Evolutionary conservation across 2,113 vertebrate genomes (phyloP).

Genomic region (Paradisaea rubra): DNA sequence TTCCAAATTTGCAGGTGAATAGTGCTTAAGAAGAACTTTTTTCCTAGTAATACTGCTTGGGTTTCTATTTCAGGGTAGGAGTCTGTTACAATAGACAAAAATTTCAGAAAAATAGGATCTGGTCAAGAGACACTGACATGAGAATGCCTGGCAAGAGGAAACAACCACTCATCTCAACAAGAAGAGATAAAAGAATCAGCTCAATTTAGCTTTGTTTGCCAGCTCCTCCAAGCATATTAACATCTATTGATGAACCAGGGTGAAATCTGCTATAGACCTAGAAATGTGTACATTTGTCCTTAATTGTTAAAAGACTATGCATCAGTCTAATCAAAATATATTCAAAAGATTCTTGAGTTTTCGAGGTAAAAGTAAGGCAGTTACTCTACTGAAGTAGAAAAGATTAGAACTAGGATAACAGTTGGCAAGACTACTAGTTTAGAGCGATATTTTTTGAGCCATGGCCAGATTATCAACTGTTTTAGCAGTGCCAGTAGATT

Average conservation of each 20-base stretch:
- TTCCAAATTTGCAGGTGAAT: neutral
- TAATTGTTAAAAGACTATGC: neutral
- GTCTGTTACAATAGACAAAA: neutral
- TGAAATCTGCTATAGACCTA: neutral
- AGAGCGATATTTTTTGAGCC: constrained; percentile 32
- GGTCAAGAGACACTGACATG: neutral
- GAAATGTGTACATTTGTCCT: neutral
- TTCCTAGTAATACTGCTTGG: neutral
- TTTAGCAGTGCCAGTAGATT: constrained; percentile 24
- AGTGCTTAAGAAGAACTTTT: neutral
- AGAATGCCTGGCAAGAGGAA: neutral
- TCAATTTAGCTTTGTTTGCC: neutral
- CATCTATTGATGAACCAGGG: neutral
- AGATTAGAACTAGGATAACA: neutral
- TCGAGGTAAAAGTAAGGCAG: neutral
- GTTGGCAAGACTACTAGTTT: neutral
- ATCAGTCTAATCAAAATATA: neutral
- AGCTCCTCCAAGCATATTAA: neutral
- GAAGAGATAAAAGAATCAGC: neutral
- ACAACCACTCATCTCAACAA: neutral
- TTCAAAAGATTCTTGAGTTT: neutral
- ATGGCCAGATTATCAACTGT: neutral
- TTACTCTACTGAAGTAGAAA: neutral
- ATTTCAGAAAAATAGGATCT: neutral
- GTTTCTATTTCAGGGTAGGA: neutral